Base-by-base conservation (phyloP, 2,888 invertebrate genomes). In the Dendrolimus pini region DNA sequence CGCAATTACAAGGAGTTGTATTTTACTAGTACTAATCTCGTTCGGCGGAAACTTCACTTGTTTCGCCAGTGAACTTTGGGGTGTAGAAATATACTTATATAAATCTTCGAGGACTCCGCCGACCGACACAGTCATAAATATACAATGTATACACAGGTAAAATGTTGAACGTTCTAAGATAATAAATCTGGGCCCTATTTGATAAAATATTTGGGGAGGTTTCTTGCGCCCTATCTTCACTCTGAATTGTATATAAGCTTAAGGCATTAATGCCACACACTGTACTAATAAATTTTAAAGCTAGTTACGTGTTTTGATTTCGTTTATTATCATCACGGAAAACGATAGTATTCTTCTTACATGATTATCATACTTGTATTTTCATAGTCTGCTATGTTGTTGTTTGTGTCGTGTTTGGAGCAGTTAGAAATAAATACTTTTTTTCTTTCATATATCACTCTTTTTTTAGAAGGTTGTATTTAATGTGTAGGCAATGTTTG, bases 161-260 rank as follows among this genome's bases (percentile, higher is more conserved):
- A 30, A 30, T 30, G 30, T 30, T 30, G 30, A 9, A 47, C 2
- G 12, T 47, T 9, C 47, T 47, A 47, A 8, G 47, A 47, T 47
- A 12, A 10, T 47, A 10, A 47, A 47, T 10, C 47, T 47, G 12
- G 47, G 47, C 47, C 30, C 30, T 61, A 56, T 55, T 64, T 60
- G 41, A 56, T 58, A 55, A 63, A 66, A 56, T 59, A 60, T 66
- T 41, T 41, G 7, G 10, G 55, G 54, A 59, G 57, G 60, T 66
- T 63, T 30, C 30, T 30, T 30, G 30, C 30, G 30, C 6, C 30
- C 30, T 6, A 30, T 3, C 30, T 30, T 30, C 30, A 30, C 30
- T 30, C 30, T 30, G 30, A 30, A 30, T 30, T 30, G 30, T 30
- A 30, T 30, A 3, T 63, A 55, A 66, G 63, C 65, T 63, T 55